Base-by-base conservation (phyloP, 2,797 vertebrate genomes). In the Schizopygopsis malacanthus region DNA sequence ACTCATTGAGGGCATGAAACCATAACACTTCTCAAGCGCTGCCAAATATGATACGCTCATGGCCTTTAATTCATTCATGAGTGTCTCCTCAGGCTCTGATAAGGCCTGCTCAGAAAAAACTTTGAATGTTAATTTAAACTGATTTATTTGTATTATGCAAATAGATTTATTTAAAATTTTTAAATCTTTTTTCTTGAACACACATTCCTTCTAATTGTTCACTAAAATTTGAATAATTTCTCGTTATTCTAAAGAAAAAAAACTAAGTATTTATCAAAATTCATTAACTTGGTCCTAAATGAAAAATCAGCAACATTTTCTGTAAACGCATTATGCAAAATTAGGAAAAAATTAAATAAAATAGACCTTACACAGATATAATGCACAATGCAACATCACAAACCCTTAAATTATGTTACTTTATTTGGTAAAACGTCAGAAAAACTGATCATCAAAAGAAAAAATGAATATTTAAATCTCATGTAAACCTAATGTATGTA, bases 31-130 rank as follows among this genome's bases (percentile, higher is more conserved):
- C 79, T 81, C 72, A 82, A 75, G 70, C 65, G 13, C 63, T 82
- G 82, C 82, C 85, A 89, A 87, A 65, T 84, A 75, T 85, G 67
- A 89, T 78, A 61, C 18, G 71, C 82, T 89, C 79, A 78, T 41
- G 50, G 81, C n/a, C 37, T 78, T 85, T 83, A 75, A 86, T 67
- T 77, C n/a, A 71, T 70, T 70, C 59, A 87, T 67, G 56, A 85
- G 16, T 79, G 77, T 28, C 39, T 77, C 33, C 15, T 61, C 71
- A 56, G 82, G 54, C 47, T 59, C 83, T 75, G 39, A 70, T 59
- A 67, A 76, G n/a, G 41, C 22, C 56, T 67, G n/a, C 52, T 71
- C 41, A 33, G 47, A n/a, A 43, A 13, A 25, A 25, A 63, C 8
- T 10, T 43, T 43, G 41, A 43, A 10, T 47, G 25, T 50, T 50